Conservation (phyloP, 2,888 invertebrate species). For the Gryllus longicercus region DNA sequence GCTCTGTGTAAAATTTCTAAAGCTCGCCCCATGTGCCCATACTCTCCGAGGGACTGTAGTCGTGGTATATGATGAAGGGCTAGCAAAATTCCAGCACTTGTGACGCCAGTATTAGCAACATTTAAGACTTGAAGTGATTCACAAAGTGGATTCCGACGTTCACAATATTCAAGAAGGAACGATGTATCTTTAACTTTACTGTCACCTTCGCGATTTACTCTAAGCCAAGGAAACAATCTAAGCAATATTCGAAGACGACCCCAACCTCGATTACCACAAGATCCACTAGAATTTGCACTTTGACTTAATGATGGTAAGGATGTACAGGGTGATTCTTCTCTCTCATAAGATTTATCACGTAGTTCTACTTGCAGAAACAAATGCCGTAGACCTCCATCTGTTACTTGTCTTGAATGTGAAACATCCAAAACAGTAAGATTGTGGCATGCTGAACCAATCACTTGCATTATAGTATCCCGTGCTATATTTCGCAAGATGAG, state of each 20-base stretch:
- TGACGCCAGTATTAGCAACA: conserved; percentile 48
- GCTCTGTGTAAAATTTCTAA: conserved; percentile 45
- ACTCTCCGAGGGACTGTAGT: conserved; percentile 48
- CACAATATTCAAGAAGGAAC: conserved; percentile 46
- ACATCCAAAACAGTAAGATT: conserved; percentile 47
- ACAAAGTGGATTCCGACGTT: conserved; percentile 47
- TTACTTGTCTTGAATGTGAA: conserved; percentile 48
- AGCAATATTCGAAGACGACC: conserved; percentile 34
- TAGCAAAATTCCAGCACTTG: conserved; percentile 46
- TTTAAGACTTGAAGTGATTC: conserved; percentile 46
- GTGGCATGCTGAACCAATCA: conserved; percentile 47
- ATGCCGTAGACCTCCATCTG: conserved; percentile 47
- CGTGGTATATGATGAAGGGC: conserved; percentile 46
- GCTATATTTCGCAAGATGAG: conserved; percentile 49
- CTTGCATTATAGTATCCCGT: conserved; percentile 46
- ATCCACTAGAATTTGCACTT: conserved; percentile 23
- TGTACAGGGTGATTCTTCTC: conserved; percentile 32
- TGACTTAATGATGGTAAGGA: conserved; percentile 20
- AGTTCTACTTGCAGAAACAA: conserved; percentile 47
- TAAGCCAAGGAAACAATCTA: conserved; percentile 33
- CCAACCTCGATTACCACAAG: conserved; percentile 32
- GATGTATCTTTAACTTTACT: conserved; percentile 35
- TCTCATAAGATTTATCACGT: conserved; percentile 42
- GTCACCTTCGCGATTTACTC: conserved; percentile 41
- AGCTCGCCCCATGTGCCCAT: conserved; percentile 47